Conservation (phyloP, 2,888 invertebrate genomes). For the Amaurobius ferox region DNA sequence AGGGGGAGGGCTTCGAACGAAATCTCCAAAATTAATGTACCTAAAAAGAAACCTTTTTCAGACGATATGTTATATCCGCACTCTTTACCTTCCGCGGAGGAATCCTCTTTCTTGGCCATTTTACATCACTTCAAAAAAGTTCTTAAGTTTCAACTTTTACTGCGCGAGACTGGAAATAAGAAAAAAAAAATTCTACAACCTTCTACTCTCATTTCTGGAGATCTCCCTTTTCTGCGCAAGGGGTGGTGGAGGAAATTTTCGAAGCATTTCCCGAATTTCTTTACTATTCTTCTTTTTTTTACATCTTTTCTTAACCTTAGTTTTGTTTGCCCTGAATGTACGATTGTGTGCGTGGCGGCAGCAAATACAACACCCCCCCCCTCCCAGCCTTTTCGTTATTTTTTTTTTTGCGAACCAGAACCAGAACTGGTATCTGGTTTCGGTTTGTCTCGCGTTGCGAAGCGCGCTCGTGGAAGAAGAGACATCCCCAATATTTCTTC, state of each 20-base stretch:
- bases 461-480: constrained; percentile 47
- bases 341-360: constrained; percentile 57
- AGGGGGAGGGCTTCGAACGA: constrained; percentile 15
- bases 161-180: constrained; percentile 22
- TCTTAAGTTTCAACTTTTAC: constrained; percentile 66
- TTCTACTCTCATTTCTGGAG: constrained; percentile 25
- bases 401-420: constrained; percentile 41
- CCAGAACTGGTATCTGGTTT: constrained; percentile 64
- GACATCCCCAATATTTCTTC: constrained; percentile 61
- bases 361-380: constrained; percentile 16
- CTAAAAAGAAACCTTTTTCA: constrained; percentile 53
- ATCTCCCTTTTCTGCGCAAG: constrained; percentile 19
- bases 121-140: constrained; percentile 71
- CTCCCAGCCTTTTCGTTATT: background rate
- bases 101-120: constrained; percentile 45
- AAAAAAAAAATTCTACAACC: constrained; percentile 23
- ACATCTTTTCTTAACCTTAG: constrained; percentile 62
- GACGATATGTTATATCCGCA: constrained; percentile 53
- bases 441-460: constrained; percentile 65
- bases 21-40: constrained; percentile 61
- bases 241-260: constrained; percentile 13
- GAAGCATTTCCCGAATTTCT: constrained; percentile 62
- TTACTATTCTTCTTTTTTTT: constrained; percentile 30
- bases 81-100: constrained; percentile 46
- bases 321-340: constrained; percentile 72